phyloP scores from a whole-genome alignment of 1,140 invertebrate genomes.

The Galleria mellonella region DNA sequence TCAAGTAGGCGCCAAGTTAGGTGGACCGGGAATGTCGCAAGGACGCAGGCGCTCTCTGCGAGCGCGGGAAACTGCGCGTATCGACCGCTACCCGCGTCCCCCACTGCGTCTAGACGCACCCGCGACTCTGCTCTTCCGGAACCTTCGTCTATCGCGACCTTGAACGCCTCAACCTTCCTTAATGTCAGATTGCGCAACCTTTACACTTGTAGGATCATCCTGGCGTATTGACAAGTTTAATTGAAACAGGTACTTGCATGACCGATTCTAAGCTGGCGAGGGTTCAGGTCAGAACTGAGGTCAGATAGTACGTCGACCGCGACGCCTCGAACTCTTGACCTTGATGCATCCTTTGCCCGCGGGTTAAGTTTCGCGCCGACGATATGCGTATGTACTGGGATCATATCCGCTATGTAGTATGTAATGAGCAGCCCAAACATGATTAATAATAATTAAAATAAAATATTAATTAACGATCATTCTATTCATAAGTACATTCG shows the following conservation, averaged over 20 bases:
- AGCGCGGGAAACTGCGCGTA: constrained; percentile 70
- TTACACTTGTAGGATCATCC: constrained; percentile 21
- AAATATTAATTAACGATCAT: too few relatives aligned
- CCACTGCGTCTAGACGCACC: constrained; percentile 66
- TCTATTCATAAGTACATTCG: too few relatives aligned
- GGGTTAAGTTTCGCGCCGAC: constrained; percentile 21
- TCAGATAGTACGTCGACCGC: constrained; percentile 52
- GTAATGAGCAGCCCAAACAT: neutral
- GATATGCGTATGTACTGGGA: neutral
- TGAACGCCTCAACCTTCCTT: constrained; percentile 69
- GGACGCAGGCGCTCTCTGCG: constrained; percentile 54
- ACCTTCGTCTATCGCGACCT: constrained; percentile 65
- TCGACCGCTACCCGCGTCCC: constrained; percentile 50
- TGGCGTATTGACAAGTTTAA: constrained; percentile 37
- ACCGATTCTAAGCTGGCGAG: neutral
- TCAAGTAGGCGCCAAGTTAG: constrained; percentile 46
- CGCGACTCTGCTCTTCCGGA: constrained; percentile 57
- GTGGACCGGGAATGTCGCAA: constrained; percentile 25
- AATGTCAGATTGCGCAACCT: constrained; percentile 53
- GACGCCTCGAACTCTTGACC: constrained; percentile 55
- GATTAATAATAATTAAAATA: too few relatives aligned
- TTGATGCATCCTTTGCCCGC: constrained; percentile 37
- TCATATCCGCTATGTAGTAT: neutral
- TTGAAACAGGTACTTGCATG: constrained; percentile 18
- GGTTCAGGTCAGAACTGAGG: constrained; percentile 23